These are phyloP conservation scores for Cloeon dipterum DNA, from an alignment of 2,888 invertebrate species.

Conservation along the genomic window DNA sequence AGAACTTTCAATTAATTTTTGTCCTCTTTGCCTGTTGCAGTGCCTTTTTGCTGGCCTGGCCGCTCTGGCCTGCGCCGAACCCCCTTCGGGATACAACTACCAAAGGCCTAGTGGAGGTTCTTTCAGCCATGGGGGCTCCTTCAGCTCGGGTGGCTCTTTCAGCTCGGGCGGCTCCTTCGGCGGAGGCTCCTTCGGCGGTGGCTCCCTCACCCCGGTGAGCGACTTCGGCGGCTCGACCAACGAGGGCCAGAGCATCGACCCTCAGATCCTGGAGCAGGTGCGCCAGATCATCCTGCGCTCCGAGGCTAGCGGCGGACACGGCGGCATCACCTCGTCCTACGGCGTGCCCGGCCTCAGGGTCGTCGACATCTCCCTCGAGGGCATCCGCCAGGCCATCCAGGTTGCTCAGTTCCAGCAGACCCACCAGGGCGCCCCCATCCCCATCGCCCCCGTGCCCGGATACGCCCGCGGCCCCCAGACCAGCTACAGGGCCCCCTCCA, in stretches of 20 bases:
- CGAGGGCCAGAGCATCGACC: constrained; percentile 64
- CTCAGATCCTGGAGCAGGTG: constrained; percentile 57
- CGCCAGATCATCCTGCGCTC: constrained; percentile 66
- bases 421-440: constrained; percentile 20
- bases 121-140: constrained; percentile 15
- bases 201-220: constrained; percentile 52
- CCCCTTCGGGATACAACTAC: constrained; percentile 54
- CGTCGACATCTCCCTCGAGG: constrained; percentile 37
- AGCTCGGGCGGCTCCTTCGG: constrained; percentile 20
- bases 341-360: constrained; percentile 59
- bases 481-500: constrained; percentile 25
- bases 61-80: constrained; percentile 48
- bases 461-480: constrained; percentile 16
- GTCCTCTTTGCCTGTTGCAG: constrained; percentile 28
- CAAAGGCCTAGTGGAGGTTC: constrained; percentile 35
- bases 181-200: constrained; percentile 25
- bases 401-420: constrained; percentile 64
- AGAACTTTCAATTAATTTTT: no score
- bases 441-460: constrained; percentile 18
- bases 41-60: constrained; percentile 64
- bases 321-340: constrained; percentile 36
- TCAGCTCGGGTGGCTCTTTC: constrained; percentile 14
- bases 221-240: constrained; percentile 57
- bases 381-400: constrained; percentile 67
- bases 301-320: constrained; percentile 28